Evolutionary conservation across 1,140 invertebrate species (phyloP).

Genomic region (Tetramorium simillimum): DNA sequence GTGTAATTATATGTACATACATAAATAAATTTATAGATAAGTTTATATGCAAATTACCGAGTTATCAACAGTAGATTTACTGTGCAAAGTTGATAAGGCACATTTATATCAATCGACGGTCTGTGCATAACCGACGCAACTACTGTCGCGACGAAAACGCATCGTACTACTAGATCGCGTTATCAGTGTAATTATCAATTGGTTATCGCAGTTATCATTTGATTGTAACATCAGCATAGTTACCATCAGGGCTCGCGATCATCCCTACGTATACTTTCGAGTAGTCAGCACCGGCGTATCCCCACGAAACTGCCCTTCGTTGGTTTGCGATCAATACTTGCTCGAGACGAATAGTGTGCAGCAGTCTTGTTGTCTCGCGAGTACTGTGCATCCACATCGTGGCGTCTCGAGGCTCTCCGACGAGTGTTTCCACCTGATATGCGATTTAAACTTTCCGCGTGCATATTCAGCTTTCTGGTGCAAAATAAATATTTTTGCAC

Average conservation of each 20-base stretch:
- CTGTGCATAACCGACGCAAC: neutral
- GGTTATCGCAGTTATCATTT: neutral
- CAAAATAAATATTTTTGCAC: slow-evolving; percentile 10
- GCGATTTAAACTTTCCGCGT: neutral
- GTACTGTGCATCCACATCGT: neutral
- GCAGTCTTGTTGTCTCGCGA: slow-evolving; percentile 13
- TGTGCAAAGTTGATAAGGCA: neutral
- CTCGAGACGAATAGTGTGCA: neutral
- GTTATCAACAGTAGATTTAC: slow-evolving; percentile 34
- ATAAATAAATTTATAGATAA: neutral
- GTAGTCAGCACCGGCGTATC: neutral
- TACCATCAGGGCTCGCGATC: neutral
- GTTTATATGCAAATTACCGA: neutral
- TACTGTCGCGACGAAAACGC: neutral
- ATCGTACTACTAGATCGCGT: neutral
- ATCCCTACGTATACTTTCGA: neutral
- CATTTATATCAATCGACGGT: neutral
- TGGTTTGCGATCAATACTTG: slow-evolving; percentile 46
- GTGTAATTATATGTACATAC: neutral
- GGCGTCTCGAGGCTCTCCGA: neutral
- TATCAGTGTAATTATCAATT: neutral
- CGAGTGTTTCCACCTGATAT: neutral
- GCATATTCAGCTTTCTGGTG: neutral
- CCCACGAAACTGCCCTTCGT: neutral
- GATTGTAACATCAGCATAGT: neutral